phyloP scores from a whole-genome alignment of 2,797 vertebrate species.

The Odontamblyopus rebecca region DNA sequence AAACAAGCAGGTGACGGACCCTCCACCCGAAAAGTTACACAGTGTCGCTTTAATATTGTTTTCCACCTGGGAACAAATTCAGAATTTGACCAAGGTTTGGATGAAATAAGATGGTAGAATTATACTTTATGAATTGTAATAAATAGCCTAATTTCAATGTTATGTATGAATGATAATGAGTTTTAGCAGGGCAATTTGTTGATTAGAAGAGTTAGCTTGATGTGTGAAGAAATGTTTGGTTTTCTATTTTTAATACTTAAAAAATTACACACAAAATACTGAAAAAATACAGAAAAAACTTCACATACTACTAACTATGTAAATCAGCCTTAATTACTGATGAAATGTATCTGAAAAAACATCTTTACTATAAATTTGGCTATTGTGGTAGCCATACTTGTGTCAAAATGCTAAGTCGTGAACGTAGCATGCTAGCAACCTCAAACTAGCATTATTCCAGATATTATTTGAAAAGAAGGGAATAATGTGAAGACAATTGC shows the following conservation, averaged over 20 bases:
- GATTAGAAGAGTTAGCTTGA: not conserved
- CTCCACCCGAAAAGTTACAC: too few species aligned
- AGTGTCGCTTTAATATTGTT: not conserved
- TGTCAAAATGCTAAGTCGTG: not conserved
- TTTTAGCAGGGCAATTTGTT: constrained; percentile 11
- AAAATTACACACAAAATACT: not conserved
- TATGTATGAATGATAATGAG: constrained; percentile 6
- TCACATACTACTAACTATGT: not conserved
- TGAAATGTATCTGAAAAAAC: not conserved
- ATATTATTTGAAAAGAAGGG: not conserved
- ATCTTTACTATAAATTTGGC: not conserved
- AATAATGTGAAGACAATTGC: not conserved
- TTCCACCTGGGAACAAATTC: constrained; percentile 12
- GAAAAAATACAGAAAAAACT: too few species aligned
- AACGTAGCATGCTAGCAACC: not conserved
- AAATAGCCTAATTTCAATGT: constrained; percentile 8
- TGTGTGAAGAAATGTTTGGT: not conserved
- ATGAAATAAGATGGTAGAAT: constrained; percentile 4
- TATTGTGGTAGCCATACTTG: not conserved
- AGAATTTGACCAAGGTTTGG: constrained; percentile 20
- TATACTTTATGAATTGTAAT: not conserved
- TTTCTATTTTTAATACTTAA: not conserved
- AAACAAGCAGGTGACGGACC: too few species aligned
- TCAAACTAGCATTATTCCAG: not conserved
- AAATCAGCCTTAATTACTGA: not conserved